phyloP scores from a whole-genome alignment of 2,113 vertebrate species.

The Nematolebias whitei region DNA sequence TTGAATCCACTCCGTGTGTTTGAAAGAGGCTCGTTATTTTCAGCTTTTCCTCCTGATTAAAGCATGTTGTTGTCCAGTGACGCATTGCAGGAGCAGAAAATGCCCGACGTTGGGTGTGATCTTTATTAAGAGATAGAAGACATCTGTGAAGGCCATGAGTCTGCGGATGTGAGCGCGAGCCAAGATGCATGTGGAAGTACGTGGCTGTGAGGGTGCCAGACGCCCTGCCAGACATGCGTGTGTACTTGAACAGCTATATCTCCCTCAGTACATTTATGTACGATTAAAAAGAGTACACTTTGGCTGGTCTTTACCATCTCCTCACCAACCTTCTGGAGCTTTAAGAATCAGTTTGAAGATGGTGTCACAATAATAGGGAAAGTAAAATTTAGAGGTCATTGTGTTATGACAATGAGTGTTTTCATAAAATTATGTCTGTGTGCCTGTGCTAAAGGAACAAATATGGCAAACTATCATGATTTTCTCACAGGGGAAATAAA shows the following conservation, averaged over 20 bases:
- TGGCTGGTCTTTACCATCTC: background rate
- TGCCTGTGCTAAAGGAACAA: background rate
- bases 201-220: slow-evolving; percentile 52
- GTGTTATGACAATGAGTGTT: too few relatives aligned
- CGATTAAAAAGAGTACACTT: background rate
- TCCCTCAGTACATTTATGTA: background rate
- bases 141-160: slow-evolving; percentile 56
- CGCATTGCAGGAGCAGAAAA: slow-evolving; percentile 32
- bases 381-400: too few relatives aligned
- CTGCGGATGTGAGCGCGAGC: slow-evolving; percentile 47
- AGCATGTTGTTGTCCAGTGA: slow-evolving; percentile 13
- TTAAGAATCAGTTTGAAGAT: background rate
- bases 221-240: slow-evolving; percentile 1
- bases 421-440: too few relatives aligned
- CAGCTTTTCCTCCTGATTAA: slow-evolving; percentile 12
- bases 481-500: background rate
- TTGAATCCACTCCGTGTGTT: background rate
- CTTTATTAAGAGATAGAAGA: slow-evolving; percentile 45
- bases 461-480: slow-evolving; percentile 1
- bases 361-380: background rate
- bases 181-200: slow-evolving; percentile 47
- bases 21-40: background rate
- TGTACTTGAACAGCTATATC: background rate
- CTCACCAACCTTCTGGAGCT: background rate
- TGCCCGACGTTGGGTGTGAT: slow-evolving; percentile 27